Evolutionary conservation across 2,113 vertebrate genomes (phyloP), one percentile per base, ranked within the genome.

Genomic region (Ceyx melanurus): DNA sequence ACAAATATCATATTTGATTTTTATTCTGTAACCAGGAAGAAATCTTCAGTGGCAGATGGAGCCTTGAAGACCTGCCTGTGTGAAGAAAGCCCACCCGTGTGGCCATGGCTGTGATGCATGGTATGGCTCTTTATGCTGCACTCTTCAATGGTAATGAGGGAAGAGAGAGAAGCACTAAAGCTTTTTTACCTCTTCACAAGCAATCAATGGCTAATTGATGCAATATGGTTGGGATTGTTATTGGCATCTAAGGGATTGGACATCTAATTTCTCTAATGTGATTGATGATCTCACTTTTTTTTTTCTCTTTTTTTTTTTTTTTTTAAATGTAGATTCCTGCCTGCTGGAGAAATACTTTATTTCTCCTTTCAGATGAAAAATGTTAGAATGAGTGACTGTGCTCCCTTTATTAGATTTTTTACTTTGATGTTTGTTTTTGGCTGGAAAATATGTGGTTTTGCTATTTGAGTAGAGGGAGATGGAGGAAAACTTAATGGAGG

Each of bases 401-500:
- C 45, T 89, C 42, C 14, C 33, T 86, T 71, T 92, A 94, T 77
- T 82, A 65, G 35, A 25, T 21, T 57, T 93, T 82, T 82, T 86
- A 74, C 40, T 91, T 94, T 62, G 37, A 46, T 76, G 17, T 62
- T 88, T 82, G 70, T 73, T 95, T 94, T 90, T 93, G 70, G 73
- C 57, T 88, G 54, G 62, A 87, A 93, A 94, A 79, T 72, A 76
- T 25, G 45, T 70, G 62, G 2, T 90, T 96, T 88, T 93, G 43
- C 50, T 90, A 26, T 90, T 92, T 76, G 58, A 62, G 20, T 79
- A 46, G 31, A 56, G 50, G 9, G 28, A 84, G 42, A 72, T 0
- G 4, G 58, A 60, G 57, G 31, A 92, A 88, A 89, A 82, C 54
- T 61, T 95, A 89, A 86, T 95, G 70, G 77, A 89, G 40, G 28